phyloP scores from a whole-genome alignment of 2,888 invertebrate species.

The Trypoxylon attenuatum region DNA sequence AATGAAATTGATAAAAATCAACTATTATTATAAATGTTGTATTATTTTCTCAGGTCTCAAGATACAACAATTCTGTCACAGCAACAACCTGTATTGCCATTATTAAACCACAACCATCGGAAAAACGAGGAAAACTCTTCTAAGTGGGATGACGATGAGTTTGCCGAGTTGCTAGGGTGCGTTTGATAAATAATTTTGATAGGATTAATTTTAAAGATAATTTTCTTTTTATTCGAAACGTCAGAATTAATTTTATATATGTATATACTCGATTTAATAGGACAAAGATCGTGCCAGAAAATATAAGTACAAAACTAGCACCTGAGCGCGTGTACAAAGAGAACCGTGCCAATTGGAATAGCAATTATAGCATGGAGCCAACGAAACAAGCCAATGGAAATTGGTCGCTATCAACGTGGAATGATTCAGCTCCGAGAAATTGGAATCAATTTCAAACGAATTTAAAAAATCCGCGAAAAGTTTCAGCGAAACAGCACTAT shows the following conservation, averaged over 20 bases:
- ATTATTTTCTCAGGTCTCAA: conserved; percentile 41
- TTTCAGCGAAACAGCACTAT: conserved; percentile 84
- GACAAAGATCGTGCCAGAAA: conserved; percentile 66
- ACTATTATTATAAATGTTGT: neutral
- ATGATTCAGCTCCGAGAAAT: conserved; percentile 62
- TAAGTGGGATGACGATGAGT: conserved; percentile 78
- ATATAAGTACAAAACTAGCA: conserved; percentile 58
- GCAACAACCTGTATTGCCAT: conserved; percentile 72
- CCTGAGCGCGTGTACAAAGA: conserved; percentile 74
- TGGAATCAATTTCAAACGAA: conserved; percentile 64
- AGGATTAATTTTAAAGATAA: too few relatives aligned
- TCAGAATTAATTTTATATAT: too few relatives aligned
- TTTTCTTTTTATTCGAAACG: too few relatives aligned
- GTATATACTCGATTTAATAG: too few relatives aligned
- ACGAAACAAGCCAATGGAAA: conserved; percentile 65
- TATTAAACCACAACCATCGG: conserved; percentile 70
- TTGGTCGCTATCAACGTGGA: conserved; percentile 69
- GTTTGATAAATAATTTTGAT: conserved; percentile 57
- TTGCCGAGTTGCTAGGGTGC: conserved; percentile 85
- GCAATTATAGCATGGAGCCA: conserved; percentile 70
- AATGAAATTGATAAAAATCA: neutral
- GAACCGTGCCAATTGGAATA: conserved; percentile 75
- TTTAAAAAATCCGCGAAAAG: conserved; percentile 68
- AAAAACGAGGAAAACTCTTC: conserved; percentile 59
- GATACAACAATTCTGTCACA: conserved; percentile 56